These are phyloP conservation scores for Anguilla japonica DNA, from an alignment of 2,113 vertebrate genomes.

Conservation along the genomic window DNA sequence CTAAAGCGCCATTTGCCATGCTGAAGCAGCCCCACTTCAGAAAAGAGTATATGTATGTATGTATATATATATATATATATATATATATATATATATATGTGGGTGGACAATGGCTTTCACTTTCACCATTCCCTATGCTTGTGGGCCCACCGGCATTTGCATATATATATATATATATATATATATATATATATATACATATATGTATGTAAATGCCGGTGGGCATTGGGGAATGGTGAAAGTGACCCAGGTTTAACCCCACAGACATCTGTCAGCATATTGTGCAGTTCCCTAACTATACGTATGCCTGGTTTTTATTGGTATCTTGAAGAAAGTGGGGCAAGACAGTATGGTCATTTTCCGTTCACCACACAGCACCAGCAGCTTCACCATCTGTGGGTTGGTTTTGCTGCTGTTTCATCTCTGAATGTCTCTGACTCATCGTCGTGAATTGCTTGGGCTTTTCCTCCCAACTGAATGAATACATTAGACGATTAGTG, in stretches of 20 bases:
- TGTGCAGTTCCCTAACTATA: background rate
- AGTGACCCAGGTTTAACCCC: background rate
- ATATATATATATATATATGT: no score
- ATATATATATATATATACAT: background rate
- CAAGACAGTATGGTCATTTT: background rate
- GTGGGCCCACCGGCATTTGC: background rate
- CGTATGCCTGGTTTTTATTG: background rate
- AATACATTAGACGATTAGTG: background rate
- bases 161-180: background rate
- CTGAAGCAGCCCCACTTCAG: background rate
- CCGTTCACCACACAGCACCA: background rate
- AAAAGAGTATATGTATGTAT: no score
- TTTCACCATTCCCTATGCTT: background rate
- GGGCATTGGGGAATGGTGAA: background rate
- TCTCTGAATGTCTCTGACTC: background rate
- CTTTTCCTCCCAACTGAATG: background rate
- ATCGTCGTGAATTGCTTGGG: background rate
- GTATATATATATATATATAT: no score
- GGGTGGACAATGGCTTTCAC: no score
- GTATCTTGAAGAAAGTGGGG: background rate
- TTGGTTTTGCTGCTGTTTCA: background rate
- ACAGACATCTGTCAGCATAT: background rate
- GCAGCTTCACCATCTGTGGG: background rate
- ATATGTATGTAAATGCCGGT: background rate
- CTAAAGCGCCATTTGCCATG: background rate